Percentiles rank a stretch among this genome's conserved stretches.
These are phyloP conservation scores for Tragelaphus oryx DNA, from an alignment of 2,797 vertebrate species.

Conservation along the genomic window DNA sequence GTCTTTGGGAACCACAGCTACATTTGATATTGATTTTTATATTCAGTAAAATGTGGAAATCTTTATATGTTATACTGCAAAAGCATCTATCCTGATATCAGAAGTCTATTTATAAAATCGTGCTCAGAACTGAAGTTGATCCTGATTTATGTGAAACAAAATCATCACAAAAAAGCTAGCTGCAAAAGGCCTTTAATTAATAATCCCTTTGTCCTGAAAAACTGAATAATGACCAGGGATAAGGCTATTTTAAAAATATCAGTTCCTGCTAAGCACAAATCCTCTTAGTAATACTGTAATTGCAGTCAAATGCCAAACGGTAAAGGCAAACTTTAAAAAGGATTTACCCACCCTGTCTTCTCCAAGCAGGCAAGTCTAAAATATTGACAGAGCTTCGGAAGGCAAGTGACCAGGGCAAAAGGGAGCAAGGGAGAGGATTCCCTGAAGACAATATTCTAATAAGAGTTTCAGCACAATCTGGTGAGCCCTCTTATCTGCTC, in stretches of 20 bases:
- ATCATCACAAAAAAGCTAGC: slow-evolving; percentile 13
- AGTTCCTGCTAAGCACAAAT: slow-evolving; percentile 39
- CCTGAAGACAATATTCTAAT: neutral
- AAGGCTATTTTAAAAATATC: slow-evolving; percentile 16
- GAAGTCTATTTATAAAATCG: slow-evolving; percentile 19
- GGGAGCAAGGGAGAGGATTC: neutral
- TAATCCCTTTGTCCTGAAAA: slow-evolving; percentile 44
- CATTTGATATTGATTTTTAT: slow-evolving; percentile 19
- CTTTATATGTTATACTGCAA: slow-evolving; percentile 4
- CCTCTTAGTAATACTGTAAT: slow-evolving; percentile 16
- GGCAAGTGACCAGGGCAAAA: neutral
- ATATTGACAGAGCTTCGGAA: neutral
- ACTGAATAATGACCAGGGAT: slow-evolving; percentile 24
- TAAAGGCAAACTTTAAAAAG: slow-evolving; percentile 36
- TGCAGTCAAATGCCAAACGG: neutral
- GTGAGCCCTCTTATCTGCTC: slow-evolving; percentile 20
- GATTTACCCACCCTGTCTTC: neutral
- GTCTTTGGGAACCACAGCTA: slow-evolving; percentile 4
- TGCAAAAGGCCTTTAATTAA: slow-evolving; percentile 42
- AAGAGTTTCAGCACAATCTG: neutral
- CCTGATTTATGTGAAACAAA: slow-evolving; percentile 32
- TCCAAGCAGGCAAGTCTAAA: neutral
- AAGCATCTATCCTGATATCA: neutral
- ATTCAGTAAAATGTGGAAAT: slow-evolving; percentile 35
- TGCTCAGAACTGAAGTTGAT: slow-evolving; percentile 32